These are phyloP conservation scores for Andrena praecox DNA, from an alignment of 2,888 invertebrate genomes.

Conservation along the genomic window DNA sequence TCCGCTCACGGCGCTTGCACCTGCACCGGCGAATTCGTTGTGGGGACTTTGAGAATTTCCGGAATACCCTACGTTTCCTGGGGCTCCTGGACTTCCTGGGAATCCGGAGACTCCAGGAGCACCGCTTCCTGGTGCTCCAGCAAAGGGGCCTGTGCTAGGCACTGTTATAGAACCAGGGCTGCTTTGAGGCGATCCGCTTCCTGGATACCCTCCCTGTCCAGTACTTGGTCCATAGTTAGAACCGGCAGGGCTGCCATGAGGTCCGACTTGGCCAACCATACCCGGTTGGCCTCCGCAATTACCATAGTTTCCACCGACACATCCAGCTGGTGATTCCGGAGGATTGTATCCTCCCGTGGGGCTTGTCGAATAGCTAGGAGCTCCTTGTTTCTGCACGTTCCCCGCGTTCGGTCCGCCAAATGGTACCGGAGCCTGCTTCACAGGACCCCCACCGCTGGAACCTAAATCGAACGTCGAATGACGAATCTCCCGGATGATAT, in stretches of 20 bases:
- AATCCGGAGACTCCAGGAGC: background rate
- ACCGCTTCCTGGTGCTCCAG: background rate
- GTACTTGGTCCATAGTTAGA: background rate
- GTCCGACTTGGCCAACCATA: background rate
- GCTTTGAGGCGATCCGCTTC: background rate
- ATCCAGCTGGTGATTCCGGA: background rate
- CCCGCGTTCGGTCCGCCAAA: background rate
- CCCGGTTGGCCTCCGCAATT: constrained; percentile 1
- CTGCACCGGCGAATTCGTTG: background rate
- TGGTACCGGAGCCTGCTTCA: constrained; percentile 10
- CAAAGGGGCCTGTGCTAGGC: background rate
- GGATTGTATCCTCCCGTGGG: constrained; percentile 4
- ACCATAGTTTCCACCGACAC: constrained; percentile 4
- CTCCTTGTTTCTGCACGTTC: background rate
- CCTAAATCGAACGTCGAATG: constrained; percentile 8
- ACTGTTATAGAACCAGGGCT: background rate
- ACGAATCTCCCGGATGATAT: background rate
- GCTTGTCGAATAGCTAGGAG: background rate
- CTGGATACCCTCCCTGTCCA: background rate
- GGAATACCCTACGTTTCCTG: background rate
- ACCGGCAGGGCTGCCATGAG: background rate
- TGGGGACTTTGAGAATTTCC: background rate
- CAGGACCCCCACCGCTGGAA: constrained; percentile 7
- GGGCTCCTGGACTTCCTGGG: background rate
- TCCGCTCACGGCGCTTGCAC: background rate